These are phyloP conservation scores for Trichomycterus rosablanca DNA, from an alignment of 2,113 vertebrate species.

Conservation along the genomic window DNA sequence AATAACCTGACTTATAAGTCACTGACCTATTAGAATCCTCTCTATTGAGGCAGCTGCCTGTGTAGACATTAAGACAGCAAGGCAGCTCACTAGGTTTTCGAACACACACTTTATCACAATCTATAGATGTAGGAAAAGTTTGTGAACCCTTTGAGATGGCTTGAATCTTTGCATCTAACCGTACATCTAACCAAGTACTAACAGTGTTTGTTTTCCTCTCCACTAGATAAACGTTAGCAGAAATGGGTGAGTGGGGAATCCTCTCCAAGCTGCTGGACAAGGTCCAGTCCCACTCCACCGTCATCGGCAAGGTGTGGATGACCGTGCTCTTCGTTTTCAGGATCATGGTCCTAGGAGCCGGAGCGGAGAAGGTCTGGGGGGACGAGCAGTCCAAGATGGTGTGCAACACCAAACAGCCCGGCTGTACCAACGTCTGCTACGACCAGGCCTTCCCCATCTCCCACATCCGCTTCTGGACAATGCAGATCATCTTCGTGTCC, in stretches of 20 bases:
- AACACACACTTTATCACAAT: no score
- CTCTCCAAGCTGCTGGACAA: slow-evolving; percentile 85
- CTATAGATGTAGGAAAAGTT: no score
- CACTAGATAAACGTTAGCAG: slow-evolving; percentile 13
- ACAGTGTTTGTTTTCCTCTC: neutral
- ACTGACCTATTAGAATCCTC: no score
- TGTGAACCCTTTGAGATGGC: no score
- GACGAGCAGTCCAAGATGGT: slow-evolving; percentile 90
- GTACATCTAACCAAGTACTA: neutral
- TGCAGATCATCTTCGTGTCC: slow-evolving; percentile 92
- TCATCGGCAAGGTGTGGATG: slow-evolving; percentile 91
- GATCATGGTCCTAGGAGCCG: slow-evolving; percentile 87
- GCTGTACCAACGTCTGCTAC: slow-evolving; percentile 93
- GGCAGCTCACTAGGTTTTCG: no score
- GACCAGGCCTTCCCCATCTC: slow-evolving; percentile 94
- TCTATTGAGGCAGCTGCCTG: no score
- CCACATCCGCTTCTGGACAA: slow-evolving; percentile 93
- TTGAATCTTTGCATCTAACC: neutral
- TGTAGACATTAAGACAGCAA: no score
- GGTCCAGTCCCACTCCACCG: slow-evolving; percentile 85
- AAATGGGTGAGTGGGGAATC: slow-evolving; percentile 73
- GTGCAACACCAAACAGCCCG: slow-evolving; percentile 92
- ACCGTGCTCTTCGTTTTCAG: slow-evolving; percentile 92
- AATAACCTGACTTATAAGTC: no score
- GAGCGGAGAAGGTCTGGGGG: slow-evolving; percentile 69